Evolutionary conservation across 2,888 invertebrate genomes (phyloP), one percentile per base, ranked within the genome.

Genomic region (Glaucopsyche alexis): DNA sequence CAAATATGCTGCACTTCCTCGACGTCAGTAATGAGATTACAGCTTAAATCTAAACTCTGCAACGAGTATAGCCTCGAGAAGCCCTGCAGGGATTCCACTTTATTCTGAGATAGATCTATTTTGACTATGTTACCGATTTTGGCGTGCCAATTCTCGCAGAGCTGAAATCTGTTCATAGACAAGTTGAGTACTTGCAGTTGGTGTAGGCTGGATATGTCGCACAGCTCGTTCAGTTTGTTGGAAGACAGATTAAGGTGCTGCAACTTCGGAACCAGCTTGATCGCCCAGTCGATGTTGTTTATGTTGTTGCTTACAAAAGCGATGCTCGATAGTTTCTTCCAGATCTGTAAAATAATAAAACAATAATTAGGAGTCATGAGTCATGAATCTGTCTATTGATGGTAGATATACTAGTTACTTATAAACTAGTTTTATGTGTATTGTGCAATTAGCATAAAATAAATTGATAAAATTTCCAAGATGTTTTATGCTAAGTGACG

Each of bases 81-180:
- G 0, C 97, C 96, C 75, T 93, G 90, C 0, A 98, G 87, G 0
- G 95, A 94, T 29, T 93, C 94, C 5, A 99, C 94, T 82, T 95
- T 94, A 87, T 99, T 99, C 79, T 97, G 96, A 0, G 97, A 96
- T 71, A 99, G 87, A 84, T 97, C 96, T 71, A 99, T 94, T 74
- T 94, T 95, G n/a, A 96, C 95, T 67, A 99, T 94, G 87, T 98
- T 98, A 7, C 98, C 98, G 74, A 99, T 94, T 86, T 96, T 96
- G 7, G 95, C 95, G 85, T 98, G 96, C 89, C 98, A 95, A 83
- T 96, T 95, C 47, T 95, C 94, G 78, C 98, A 95, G 6, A 94
- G 85, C 0, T 92, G 86, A 79, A 97, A 96, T 66, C 95, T 93
- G 91, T 98, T 99, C 82, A 96, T 95, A 0, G 96, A 96, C 38